Conservation (phyloP, 64 coral and sea anemone genomes). For the Astreopora myriophthalma region DNA sequence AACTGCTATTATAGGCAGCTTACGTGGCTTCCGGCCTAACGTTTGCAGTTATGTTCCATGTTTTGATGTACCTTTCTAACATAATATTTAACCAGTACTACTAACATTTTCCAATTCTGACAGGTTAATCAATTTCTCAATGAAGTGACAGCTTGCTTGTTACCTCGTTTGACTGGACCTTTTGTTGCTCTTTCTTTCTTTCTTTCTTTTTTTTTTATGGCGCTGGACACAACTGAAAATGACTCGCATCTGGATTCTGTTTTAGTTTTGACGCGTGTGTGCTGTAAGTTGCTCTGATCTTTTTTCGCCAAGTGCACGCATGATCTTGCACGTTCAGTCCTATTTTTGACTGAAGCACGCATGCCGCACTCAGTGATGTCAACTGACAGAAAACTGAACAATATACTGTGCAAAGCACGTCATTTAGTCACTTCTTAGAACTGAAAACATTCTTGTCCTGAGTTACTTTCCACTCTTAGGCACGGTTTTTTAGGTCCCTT, state of each 20-base stretch:
- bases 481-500: too few species aligned
- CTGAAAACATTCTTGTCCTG: background rate
- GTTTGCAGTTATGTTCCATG: too few species aligned
- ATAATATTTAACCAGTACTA: too few species aligned
- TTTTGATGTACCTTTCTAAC: too few species aligned
- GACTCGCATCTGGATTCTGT: background rate
- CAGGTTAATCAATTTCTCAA: background rate
- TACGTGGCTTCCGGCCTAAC: too few species aligned
- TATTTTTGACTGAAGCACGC: background rate
- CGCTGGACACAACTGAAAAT: background rate
- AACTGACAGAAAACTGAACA: background rate
- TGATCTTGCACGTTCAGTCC: background rate
- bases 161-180: background rate
- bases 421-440: background rate
- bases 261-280: conserved; percentile 10
- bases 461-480: background rate
- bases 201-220: background rate
- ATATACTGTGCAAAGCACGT: background rate
- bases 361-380: background rate
- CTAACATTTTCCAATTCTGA: background rate
- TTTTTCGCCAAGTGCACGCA: background rate
- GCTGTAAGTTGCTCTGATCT: background rate
- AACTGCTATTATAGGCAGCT: too few species aligned
- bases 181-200: conserved; percentile 25
- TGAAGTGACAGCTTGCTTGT: background rate